Evolutionary conservation across 2,113 vertebrate species (phyloP).

Genomic region (Epinephelus cyanopodus): DNA sequence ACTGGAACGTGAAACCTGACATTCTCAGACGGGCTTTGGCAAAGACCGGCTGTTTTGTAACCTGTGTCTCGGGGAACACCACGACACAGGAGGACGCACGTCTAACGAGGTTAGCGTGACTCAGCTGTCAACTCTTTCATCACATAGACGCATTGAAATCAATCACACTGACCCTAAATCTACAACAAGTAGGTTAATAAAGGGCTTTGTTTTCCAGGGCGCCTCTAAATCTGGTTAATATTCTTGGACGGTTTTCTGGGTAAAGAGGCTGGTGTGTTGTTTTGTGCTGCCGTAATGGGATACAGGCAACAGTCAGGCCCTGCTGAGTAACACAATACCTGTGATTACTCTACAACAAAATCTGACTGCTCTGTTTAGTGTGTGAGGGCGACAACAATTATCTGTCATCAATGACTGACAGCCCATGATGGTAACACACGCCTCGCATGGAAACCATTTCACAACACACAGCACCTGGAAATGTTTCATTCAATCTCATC

Average conservation of each 20-base stretch:
- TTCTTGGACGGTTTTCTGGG: slow-evolving; percentile 24
- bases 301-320: slow-evolving; percentile 17
- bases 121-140: slow-evolving; percentile 10
- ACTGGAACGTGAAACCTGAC: background rate
- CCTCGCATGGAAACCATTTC: slow-evolving; percentile 41
- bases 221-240: slow-evolving; percentile 54
- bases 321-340: slow-evolving; percentile 63
- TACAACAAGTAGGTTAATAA: slow-evolving; percentile 57
- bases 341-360: slow-evolving; percentile 66
- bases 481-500: slow-evolving; percentile 50
- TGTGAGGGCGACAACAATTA: slow-evolving; percentile 29
- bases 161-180: slow-evolving; percentile 27
- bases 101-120: slow-evolving; percentile 15
- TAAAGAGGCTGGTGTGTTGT: slow-evolving; percentile 46
- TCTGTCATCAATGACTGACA: slow-evolving; percentile 31
- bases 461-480: slow-evolving; percentile 32
- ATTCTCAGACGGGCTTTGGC: slow-evolving; percentile 12
- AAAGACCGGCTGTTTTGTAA: slow-evolving; percentile 49
- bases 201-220: slow-evolving; percentile 51
- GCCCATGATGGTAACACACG: background rate
- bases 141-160: slow-evolving; percentile 27
- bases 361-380: slow-evolving; percentile 51
- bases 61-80: slow-evolving; percentile 5
- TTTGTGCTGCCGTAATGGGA: slow-evolving; percentile 43
- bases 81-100: background rate